Evolutionary conservation across 1,140 invertebrate species (phyloP), one percentile per base, ranked within the genome.

Genomic region (Drosophila santomea): DNA sequence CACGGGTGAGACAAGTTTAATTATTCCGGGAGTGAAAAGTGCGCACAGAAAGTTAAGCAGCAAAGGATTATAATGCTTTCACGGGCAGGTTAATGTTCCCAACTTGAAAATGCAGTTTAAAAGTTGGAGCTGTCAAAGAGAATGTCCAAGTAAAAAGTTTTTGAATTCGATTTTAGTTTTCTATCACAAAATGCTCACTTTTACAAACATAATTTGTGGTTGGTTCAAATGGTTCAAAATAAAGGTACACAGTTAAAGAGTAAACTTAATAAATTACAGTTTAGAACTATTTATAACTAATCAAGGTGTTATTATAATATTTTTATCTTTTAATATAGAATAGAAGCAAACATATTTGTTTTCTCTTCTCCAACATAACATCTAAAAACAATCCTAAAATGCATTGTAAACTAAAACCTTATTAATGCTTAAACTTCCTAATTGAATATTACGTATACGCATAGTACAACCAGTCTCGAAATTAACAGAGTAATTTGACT

Each of bases 1-100:
- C 14, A 97, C 95, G 62, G 95, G 96, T 96, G 92, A 91, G 90
- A 77, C 39, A 39, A 35, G 50, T 52, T 73, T 60, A 61, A 61
- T 47, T 60, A 39, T 35, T 5, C 14, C 10, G 2, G 14, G 14
- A 15, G 32, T 36, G 58, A 20, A 17, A 47, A 51, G n/a, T 35
- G 28, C 36, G 35, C 35, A 56, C 39, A 71, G 45, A 20, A 51
- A 51, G 32, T 51, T 17, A 51, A 15, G 28, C 11, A 4, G 28
- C 48, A 51, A 51, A 51, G 48, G 25, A 10, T 28, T 14, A 14
- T 8, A 67, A 51, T 64, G 25, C 35, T 8, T 7, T 3, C 12
- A 38, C 20, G 23, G 35, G 15, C 59, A 23, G 36, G 59, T 25
- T 8, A 10, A 52, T 66, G 38, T 35, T 28, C 8, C 12, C 0